phyloP scores from a whole-genome alignment of 2,797 vertebrate species.

The Tarsius wallacei region DNA sequence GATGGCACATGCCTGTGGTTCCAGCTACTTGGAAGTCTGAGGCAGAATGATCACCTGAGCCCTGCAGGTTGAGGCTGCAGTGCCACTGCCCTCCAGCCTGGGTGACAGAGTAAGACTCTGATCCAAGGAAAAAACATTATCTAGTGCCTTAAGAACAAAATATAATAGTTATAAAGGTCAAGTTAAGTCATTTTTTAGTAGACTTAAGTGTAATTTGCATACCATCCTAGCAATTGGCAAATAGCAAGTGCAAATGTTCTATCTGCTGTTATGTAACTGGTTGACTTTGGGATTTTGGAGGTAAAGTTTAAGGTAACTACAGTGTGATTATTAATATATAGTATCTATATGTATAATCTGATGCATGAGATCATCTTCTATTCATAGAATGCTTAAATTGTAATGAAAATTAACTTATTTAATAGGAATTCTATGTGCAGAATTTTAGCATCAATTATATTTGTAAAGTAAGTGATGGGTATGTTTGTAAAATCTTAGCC shows the following conservation, averaged over 20 bases:
- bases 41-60: too few relatives aligned
- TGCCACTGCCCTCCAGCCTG: too few relatives aligned
- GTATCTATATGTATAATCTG: neutral
- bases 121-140: neutral
- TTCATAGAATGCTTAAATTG: slow-evolving; percentile 53
- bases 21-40: too few relatives aligned
- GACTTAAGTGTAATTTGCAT: slow-evolving; percentile 40
- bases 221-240: neutral
- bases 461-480: slow-evolving; percentile 13
- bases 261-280: neutral
- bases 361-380: slow-evolving; percentile 38
- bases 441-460: slow-evolving; percentile 1
- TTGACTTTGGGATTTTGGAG: slow-evolving; percentile 58
- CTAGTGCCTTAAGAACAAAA: slow-evolving; percentile 4
- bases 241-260: slow-evolving; percentile 3
- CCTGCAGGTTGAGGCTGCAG: too few relatives aligned
- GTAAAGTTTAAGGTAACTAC: slow-evolving; percentile 50
- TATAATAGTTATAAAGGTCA: neutral
- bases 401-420: slow-evolving; percentile 29
- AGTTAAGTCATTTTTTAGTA: neutral
- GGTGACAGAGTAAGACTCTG: too few relatives aligned
- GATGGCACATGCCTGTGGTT: too few relatives aligned
- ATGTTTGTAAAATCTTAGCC: slow-evolving; percentile 4
- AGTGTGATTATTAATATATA: slow-evolving; percentile 6
- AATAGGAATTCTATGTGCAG: slow-evolving; percentile 4